These are phyloP conservation scores for Lochmaea crataegi DNA, from an alignment of 2,888 invertebrate species.

Conservation along the genomic window DNA sequence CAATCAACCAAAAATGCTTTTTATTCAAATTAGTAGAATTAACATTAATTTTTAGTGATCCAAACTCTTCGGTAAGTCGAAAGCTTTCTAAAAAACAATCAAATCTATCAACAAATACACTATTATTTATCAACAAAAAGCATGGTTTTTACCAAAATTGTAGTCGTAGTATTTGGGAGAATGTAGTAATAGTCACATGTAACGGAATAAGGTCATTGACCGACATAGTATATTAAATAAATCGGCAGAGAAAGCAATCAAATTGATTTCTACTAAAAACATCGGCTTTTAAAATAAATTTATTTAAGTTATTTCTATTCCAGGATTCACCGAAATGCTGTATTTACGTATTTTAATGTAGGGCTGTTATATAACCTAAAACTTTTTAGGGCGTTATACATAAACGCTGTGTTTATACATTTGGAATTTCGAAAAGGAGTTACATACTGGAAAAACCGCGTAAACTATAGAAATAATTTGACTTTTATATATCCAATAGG, in stretches of 20 bases:
- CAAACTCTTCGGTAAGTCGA: conserved; percentile 12
- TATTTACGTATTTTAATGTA: neutral
- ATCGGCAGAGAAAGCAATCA: neutral
- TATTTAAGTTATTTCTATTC: neutral
- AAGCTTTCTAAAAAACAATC: conserved; percentile 1
- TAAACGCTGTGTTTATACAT: no score
- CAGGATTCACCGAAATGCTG: no score
- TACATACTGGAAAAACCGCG: no score
- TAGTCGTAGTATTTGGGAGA: conserved; percentile 3
- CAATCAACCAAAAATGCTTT: neutral
- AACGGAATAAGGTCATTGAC: conserved; percentile 19
- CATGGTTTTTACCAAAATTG: conserved; percentile 2
- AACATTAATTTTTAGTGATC: conserved; percentile 7
- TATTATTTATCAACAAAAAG: neutral
- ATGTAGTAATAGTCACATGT: conserved; percentile 7
- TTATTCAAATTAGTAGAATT: neutral
- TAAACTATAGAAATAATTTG: no score
- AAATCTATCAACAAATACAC: neutral
- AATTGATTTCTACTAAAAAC: neutral
- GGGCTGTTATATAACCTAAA: conserved; percentile 16
- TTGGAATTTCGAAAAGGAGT: no score
- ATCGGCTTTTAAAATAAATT: neutral
- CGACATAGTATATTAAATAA: conserved; percentile 18
- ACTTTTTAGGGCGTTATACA: neutral
- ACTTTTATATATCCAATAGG: no score